phyloP scores from a whole-genome alignment of 2,888 invertebrate species.

The Acleris cristana region DNA sequence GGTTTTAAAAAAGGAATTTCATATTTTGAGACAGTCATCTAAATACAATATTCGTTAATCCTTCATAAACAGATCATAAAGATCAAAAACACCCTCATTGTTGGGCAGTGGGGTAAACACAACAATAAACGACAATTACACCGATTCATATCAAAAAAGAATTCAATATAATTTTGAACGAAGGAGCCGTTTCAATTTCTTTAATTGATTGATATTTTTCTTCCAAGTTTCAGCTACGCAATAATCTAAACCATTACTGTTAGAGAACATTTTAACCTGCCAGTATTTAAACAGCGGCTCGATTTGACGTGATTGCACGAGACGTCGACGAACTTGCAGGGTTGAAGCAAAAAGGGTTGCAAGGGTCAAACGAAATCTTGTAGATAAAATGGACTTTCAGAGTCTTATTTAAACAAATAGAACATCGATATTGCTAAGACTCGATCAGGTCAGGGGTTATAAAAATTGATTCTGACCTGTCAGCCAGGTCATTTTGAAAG shows the following conservation, averaged over 20 bases:
- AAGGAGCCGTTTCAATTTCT: not conserved
- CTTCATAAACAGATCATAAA: too few species aligned
- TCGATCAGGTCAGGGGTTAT: too few species aligned
- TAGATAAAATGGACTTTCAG: not conserved
- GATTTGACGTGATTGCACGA: not conserved
- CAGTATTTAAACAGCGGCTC: not conserved
- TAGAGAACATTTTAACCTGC: not conserved
- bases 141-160: not conserved
- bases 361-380: slow-evolving; percentile 11
- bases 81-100: too few species aligned
- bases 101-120: too few species aligned
- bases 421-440: too few species aligned
- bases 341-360: not conserved
- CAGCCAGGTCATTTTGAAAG: too few species aligned
- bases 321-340: slow-evolving; percentile 20
- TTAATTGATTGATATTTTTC: too few species aligned
- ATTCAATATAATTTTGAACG: not conserved
- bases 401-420: slow-evolving; percentile 3
- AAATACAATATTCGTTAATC: too few species aligned
- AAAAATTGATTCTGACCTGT: too few species aligned
- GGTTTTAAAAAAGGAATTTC: too few species aligned
- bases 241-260: not conserved
- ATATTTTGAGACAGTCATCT: too few species aligned
- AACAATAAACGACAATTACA: too few species aligned
- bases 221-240: not conserved